Evolutionary conservation across 2,113 vertebrate genomes (phyloP), one percentile per base, ranked within the genome.

Genomic region (Paedocypris sp.): DNA sequence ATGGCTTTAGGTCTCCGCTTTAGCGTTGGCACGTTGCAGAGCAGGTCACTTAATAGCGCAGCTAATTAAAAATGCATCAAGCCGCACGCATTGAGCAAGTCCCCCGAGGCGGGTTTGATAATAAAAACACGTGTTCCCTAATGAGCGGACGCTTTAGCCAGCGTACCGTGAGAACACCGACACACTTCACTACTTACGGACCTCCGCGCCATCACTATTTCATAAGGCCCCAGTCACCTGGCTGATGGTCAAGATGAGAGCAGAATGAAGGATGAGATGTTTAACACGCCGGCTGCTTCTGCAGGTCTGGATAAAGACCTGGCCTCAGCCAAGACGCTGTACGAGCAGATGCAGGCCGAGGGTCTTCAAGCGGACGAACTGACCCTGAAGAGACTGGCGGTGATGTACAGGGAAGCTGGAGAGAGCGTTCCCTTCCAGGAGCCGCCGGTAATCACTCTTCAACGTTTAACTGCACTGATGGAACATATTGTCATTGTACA

Each of bases 371-470:
- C 80, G 31, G 72, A 89, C 0, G 78, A 92, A 20, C 56, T 94
- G 39, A 74, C 79, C 47, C 85, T 99, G 68, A 98, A 98, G 78
- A 88, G 86, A 29, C 77, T 95, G 12, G 89, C 91, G 3, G 1
- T 3, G 45, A 78, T 98, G 41, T 86, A 94, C 83, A 89, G 74
- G 50, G 50, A 77, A 1, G 79, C 60, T 2, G 90, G 88, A 48
- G 87, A 93, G 73, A 25, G 75, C 1, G 72, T 81, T 46, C 92
- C 93, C 68, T 98, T 98, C 76, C 2, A 73, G 1, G 94, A 97
- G 66, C 94, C 93, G 68, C 87, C 91, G 20, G 95, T 98, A 83
- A 93, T 90, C 87, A 73, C 6, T 10, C 6, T 5, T 11, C 31
- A 32, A 58, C 39, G 13, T 4, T 42, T 8, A 19, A 41, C n/a